Evolutionary conservation across 2,888 invertebrate species (phyloP).

Genomic region (Itoplectis maculator): DNA sequence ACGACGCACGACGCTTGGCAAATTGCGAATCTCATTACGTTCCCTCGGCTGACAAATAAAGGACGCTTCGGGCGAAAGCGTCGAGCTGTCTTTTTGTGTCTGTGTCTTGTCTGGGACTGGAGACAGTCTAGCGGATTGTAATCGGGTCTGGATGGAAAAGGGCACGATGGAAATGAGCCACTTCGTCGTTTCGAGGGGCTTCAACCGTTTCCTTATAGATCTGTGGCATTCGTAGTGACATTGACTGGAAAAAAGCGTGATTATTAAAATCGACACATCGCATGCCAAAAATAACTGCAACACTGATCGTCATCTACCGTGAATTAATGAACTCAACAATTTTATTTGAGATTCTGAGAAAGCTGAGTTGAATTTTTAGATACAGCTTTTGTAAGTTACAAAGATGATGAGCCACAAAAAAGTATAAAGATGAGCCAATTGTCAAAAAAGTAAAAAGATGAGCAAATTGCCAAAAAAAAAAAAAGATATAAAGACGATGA

Average conservation of each 20-base stretch:
- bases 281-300: not conserved
- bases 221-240: not conserved
- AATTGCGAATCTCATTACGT: slow-evolving; percentile 61
- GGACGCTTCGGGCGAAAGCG: slow-evolving; percentile 2
- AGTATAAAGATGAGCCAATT: no score
- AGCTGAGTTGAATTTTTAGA: not conserved
- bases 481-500: no score
- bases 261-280: not conserved
- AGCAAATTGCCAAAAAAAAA: no score
- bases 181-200: not conserved
- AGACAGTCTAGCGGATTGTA: not conserved
- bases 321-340: not conserved
- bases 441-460: no score
- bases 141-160: not conserved
- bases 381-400: no score
- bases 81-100: not conserved
- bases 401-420: not conserved
- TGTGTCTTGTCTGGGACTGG: not conserved
- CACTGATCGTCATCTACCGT: not conserved
- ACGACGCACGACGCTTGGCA: slow-evolving; percentile 48
- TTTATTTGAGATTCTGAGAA: not conserved
- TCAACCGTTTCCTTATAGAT: not conserved
- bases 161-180: not conserved
- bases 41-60: slow-evolving; percentile 6
- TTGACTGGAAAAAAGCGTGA: no score